Percentiles rank a stretch among this genome's conserved stretches.
These are phyloP conservation scores for Formica selysi DNA, from an alignment of 1,140 invertebrate genomes.

Conservation along the genomic window DNA sequence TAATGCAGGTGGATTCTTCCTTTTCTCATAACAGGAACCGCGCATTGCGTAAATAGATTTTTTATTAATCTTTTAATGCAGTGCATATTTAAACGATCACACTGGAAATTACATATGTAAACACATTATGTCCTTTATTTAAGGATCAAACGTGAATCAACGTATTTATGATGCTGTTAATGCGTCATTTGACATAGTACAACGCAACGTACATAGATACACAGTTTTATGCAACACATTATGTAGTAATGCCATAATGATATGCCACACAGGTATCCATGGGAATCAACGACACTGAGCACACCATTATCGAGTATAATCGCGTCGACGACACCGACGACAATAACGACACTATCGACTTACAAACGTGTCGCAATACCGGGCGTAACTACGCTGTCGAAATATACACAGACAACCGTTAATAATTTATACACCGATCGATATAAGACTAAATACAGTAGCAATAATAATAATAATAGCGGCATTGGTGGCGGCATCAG, in stretches of 20 bases:
- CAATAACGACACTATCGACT: constrained; percentile 58
- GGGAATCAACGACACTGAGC: constrained; percentile 82
- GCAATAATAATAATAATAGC: constrained; percentile 54
- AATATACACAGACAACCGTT: constrained; percentile 79
- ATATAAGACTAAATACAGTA: constrained; percentile 71
- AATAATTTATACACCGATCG: constrained; percentile 77
- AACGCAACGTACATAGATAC: neutral
- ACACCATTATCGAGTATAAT: constrained; percentile 74
- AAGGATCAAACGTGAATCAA: neutral
- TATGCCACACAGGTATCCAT: constrained; percentile 81
- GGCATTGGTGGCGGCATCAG: constrained; percentile 40
- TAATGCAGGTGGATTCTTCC: constrained; percentile 65
- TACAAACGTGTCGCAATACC: constrained; percentile 63
- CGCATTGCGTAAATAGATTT: neutral
- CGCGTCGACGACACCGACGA: constrained; percentile 63
- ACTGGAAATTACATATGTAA: neutral
- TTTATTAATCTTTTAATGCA: neutral
- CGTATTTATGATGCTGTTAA: neutral
- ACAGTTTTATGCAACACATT: neutral
- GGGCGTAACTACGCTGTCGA: constrained; percentile 62
- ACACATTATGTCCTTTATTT: neutral
- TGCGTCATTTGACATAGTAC: neutral
- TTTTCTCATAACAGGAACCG: neutral
- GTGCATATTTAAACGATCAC: neutral
- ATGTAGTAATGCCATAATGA: constrained; percentile 56